A percentile compares a stretch with the other conserved stretches of the same genome.
phyloP scores from a whole-genome alignment of 2,113 vertebrate species.

The Lota lota region DNA sequence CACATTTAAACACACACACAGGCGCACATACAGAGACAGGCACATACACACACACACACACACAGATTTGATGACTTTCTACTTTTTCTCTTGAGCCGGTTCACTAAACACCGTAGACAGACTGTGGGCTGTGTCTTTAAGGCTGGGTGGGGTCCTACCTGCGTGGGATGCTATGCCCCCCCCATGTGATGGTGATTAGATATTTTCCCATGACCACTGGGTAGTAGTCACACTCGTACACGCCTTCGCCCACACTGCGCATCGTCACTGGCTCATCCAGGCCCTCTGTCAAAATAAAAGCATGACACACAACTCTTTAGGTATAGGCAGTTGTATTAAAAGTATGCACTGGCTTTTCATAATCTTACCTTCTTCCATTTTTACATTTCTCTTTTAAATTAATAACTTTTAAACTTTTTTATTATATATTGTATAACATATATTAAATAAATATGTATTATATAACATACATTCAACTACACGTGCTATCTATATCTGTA shows the following conservation, averaged over 20 bases:
- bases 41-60: too few species aligned
- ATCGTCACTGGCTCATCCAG: constrained; percentile 86
- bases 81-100: too few species aligned
- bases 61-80: too few species aligned
- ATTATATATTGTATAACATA: not conserved
- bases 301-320: not conserved
- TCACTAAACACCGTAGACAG: too few species aligned
- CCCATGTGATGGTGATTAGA: constrained; percentile 84
- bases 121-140: not conserved
- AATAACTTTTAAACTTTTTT: not conserved
- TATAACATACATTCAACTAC: not conserved
- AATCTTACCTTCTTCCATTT: too few species aligned
- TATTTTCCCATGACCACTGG: constrained; percentile 83
- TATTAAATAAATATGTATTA: not conserved
- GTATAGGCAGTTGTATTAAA: not conserved
- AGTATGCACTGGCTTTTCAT: too few species aligned
- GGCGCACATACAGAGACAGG: too few species aligned
- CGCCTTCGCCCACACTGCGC: constrained; percentile 75
- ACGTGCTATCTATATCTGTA: not conserved
- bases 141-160: constrained; percentile 69
- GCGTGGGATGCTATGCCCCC: constrained; percentile 85
- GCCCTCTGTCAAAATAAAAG: constrained; percentile 69
- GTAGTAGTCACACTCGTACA: constrained; percentile 89
- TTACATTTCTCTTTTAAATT: not conserved
- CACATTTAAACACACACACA: too few species aligned